Base-by-base conservation (phyloP, 2,888 invertebrate species). In the Zonitis immaculata region DNA sequence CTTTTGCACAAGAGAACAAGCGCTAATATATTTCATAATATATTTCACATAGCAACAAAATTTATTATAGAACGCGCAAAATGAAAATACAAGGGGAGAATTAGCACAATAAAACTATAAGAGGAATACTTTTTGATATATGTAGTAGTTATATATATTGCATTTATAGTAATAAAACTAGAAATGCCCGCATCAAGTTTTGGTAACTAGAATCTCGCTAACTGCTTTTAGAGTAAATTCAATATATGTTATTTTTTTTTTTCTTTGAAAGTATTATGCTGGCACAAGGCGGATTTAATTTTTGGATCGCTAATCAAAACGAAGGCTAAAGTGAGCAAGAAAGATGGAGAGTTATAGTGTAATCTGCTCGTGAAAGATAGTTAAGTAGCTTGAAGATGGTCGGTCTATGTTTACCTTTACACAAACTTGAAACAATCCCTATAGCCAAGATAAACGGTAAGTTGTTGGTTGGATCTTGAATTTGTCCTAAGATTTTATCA, bases 381-480 rank as follows among this genome's bases (percentile, higher is more conserved):
- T 14, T 64, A 66, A 67, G 66, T 65, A 61, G 63, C 64, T 66
- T 64, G 65, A 60, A 42, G 51, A 53, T 54, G 58, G 54, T 56
- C 56, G 32, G 11, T 18, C 39, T 39, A 58, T 68, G 68, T 68
- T 68, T 68, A 66, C 67, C 65, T 64, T 54, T 49, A 58, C 43
- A 52, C 55, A 47, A 61, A 60, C 54, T 59, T 56, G 61, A 58
- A 64, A 64, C 66, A 65, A 66, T 66, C 63, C 64, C 52, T 5
- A 22, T 5, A 52, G 56, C 54, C 60, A 66, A 66, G 65, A 66
- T 66, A 66, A 66, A 66, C 65, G 57, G 57, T 63, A 65, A 65
- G 66, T 66, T 66, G 63, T 65, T 60, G 14, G 63, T 57, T 52
- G 49, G 58, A 60, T 59, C 62, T 61, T 61, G 61, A 62, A 61